These are phyloP conservation scores for Sialia sialis DNA, from an alignment of 2,113 vertebrate genomes.

Conservation along the genomic window DNA sequence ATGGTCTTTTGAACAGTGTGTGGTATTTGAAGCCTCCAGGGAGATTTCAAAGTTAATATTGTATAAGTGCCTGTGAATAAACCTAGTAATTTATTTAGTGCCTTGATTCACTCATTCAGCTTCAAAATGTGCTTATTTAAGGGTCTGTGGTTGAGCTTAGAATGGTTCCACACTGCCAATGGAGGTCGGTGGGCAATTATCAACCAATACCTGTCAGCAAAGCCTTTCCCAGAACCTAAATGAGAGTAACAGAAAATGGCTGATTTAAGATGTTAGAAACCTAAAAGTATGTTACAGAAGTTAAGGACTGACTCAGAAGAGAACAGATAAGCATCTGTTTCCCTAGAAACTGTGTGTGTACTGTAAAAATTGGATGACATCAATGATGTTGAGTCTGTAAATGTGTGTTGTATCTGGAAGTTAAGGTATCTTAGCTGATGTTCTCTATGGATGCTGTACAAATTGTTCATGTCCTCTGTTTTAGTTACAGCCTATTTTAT, in stretches of 20 bases:
- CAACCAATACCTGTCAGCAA: neutral
- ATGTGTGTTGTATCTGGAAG: neutral
- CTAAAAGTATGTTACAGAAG: neutral
- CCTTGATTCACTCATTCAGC: neutral
- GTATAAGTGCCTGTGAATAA: constrained; percentile 17
- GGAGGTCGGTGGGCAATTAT: neutral
- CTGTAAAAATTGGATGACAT: neutral
- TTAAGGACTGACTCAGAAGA: neutral
- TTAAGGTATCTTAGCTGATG: neutral
- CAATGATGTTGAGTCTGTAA: neutral
- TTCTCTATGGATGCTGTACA: neutral
- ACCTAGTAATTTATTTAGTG: neutral
- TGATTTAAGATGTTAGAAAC: neutral
- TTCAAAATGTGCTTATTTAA: neutral
- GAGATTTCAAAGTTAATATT: constrained; percentile 19
- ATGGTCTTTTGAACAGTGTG: neutral
- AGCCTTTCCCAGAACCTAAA: neutral
- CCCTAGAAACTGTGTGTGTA: neutral
- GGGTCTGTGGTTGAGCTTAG: neutral
- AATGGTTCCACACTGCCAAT: neutral
- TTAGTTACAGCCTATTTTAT: neutral
- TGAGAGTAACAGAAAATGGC: neutral
- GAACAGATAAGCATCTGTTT: neutral
- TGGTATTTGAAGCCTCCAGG: neutral
- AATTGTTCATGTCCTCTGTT: neutral